A percentile compares a stretch with the other conserved stretches of the same genome.
Evolutionary conservation across 1,140 invertebrate species (phyloP).

Genomic region (Wasmannia auropunctata): DNA sequence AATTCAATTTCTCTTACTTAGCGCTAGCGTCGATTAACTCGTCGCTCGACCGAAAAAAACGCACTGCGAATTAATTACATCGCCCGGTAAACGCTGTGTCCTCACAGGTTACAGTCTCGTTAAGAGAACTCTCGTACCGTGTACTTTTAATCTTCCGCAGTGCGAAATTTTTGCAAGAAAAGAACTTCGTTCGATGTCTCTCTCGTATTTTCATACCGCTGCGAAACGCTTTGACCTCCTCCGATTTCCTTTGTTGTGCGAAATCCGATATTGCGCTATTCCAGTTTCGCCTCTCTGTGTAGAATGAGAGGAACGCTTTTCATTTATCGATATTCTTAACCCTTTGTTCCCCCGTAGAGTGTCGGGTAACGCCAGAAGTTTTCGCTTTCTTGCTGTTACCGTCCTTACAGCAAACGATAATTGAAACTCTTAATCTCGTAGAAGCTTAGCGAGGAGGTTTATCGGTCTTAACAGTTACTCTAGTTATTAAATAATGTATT

Average conservation of each 20-base stretch:
- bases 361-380: slow-evolving; percentile 1
- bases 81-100: not conserved
- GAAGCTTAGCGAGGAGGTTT: not conserved
- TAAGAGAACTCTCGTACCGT: not conserved
- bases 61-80: slow-evolving; percentile 37
- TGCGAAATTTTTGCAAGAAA: slow-evolving; percentile 35
- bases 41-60: slow-evolving; percentile 22
- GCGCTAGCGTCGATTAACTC: slow-evolving; percentile 29
- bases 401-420: not conserved
- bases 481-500: not conserved
- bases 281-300: slow-evolving; percentile 11
- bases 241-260: slow-evolving; percentile 21
- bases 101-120: not conserved
- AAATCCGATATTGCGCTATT: slow-evolving; percentile 49
- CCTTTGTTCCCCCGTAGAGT: slow-evolving; percentile 3
- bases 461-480: not conserved
- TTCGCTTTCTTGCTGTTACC: not conserved
- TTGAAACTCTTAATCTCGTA: not conserved
- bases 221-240: slow-evolving; percentile 28
- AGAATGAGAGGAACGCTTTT: slow-evolving; percentile 4
- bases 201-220: slow-evolving; percentile 32
- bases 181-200: slow-evolving; percentile 1
- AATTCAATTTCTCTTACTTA: slow-evolving; percentile 41
- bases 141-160: slow-evolving; percentile 14
- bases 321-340: slow-evolving; percentile 53